A percentile compares a stretch with the other conserved stretches of the same genome.
Evolutionary conservation across 2,888 invertebrate species (phyloP).

Genomic region (Heliconius hortense): DNA sequence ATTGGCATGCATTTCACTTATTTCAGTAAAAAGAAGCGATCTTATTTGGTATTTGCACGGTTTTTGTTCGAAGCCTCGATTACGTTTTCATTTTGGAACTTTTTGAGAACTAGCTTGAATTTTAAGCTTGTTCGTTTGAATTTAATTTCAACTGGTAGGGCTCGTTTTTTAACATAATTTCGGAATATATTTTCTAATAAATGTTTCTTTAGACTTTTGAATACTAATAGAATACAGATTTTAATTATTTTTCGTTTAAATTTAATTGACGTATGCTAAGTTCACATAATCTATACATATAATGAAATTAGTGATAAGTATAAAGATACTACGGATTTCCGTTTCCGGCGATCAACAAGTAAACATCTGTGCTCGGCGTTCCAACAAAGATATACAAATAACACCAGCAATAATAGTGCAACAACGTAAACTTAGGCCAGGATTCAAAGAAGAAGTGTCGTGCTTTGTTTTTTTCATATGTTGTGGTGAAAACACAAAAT

Average conservation of each 20-base stretch:
- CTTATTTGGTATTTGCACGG: slow-evolving; percentile 20
- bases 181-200: neutral
- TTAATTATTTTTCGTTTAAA: neutral
- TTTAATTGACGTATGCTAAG: neutral
- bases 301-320: too few relatives aligned
- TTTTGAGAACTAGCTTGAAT: slow-evolving; percentile 11
- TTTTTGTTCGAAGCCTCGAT: slow-evolving; percentile 13
- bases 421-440: too few relatives aligned
- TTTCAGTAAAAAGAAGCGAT: slow-evolving; percentile 19
- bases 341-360: too few relatives aligned
- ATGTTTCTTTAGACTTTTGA: neutral
- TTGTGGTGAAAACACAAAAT: too few relatives aligned
- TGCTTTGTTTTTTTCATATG: too few relatives aligned
- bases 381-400: too few relatives aligned
- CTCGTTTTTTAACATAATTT: slow-evolving; percentile 18
- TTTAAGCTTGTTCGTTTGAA: slow-evolving; percentile 11
- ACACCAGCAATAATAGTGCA: too few relatives aligned
- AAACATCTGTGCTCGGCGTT: too few relatives aligned
- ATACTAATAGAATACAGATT: neutral
- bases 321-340: too few relatives aligned
- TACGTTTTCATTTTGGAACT: slow-evolving; percentile 17
- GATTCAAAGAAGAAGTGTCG: too few relatives aligned
- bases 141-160: slow-evolving; percentile 11
- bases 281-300: neutral
- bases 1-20: slow-evolving; percentile 4